phyloP scores from a whole-genome alignment of 2,888 invertebrate genomes.

The Acleris holmiana region DNA sequence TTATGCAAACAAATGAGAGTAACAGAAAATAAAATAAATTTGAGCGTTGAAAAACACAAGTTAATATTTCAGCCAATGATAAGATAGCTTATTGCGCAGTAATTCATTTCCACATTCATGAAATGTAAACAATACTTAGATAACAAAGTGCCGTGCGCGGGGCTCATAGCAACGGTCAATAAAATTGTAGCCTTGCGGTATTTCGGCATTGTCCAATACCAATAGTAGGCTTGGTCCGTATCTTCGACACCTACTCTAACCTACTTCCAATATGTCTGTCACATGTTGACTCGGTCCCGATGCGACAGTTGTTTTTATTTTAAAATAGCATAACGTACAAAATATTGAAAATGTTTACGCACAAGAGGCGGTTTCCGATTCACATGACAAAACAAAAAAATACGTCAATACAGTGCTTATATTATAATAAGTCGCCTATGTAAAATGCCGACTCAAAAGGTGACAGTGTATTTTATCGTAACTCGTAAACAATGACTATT shows the following conservation, averaged over 20 bases:
- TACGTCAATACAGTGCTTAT: not conserved
- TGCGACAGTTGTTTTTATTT: not conserved
- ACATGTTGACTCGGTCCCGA: not conserved
- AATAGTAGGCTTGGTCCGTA: constrained; percentile 10
- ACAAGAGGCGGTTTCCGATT: not conserved
- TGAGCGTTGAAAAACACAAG: constrained; percentile 2
- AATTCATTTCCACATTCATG: constrained; percentile 44
- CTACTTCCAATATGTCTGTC: constrained; percentile 13
- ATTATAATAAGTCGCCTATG: not conserved
- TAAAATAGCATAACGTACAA: not conserved
- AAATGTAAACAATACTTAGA: constrained; percentile 41
- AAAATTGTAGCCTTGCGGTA: constrained; percentile 10
- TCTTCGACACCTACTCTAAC: constrained; percentile 24
- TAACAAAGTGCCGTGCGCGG: constrained; percentile 32
- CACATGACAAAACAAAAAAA: constrained; percentile 8
- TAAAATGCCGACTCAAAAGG: not conserved
- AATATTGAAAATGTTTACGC: not conserved
- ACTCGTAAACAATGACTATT: constrained; percentile 19
- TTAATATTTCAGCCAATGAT: constrained; percentile 42
- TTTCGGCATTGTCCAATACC: constrained; percentile 23
- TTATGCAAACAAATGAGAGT: constrained; percentile 23
- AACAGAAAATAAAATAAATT: constrained; percentile 15
- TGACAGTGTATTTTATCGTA: constrained; percentile 5
- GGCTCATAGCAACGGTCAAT: constrained; percentile 21
- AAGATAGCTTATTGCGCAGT: constrained; percentile 55